Evolutionary conservation across 2,797 vertebrate genomes (phyloP).

Genomic region (Neosilurus mollespiculum): DNA sequence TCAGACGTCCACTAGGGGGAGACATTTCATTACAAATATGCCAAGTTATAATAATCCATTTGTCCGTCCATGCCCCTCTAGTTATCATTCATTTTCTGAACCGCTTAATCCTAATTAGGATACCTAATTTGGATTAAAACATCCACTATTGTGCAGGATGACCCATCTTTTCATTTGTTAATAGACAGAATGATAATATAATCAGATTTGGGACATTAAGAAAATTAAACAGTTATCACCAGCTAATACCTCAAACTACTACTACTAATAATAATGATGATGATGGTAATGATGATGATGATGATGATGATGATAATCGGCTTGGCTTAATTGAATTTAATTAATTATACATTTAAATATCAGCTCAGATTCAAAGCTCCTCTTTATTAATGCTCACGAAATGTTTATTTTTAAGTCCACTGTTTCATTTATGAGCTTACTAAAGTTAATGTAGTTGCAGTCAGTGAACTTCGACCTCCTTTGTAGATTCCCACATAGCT

Average conservation of each 20-base stretch:
- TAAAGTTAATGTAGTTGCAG: not conserved
- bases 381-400: not conserved
- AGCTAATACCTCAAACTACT: not conserved
- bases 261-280: not conserved
- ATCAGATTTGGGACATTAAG: not conserved
- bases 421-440: conserved; percentile 9
- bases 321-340: not conserved
- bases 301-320: no score
- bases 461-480: not conserved
- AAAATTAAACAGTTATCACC: not conserved
- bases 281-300: not conserved
- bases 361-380: not conserved
- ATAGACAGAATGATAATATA: not conserved
- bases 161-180: not conserved
- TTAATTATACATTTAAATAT: not conserved
- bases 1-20: no score
- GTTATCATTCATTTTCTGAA: no score
- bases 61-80: no score
- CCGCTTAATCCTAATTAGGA: no score
- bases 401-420: not conserved
- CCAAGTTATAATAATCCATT: no score
- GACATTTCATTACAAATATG: no score
- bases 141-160: not conserved
- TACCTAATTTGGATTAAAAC: not conserved
- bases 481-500: conserved; percentile 8